These are phyloP conservation scores for Aurelia sp. DNA, from an alignment of 30 jellyfish, hydroid and myxozoan genomes.

Conservation along the genomic window DNA sequence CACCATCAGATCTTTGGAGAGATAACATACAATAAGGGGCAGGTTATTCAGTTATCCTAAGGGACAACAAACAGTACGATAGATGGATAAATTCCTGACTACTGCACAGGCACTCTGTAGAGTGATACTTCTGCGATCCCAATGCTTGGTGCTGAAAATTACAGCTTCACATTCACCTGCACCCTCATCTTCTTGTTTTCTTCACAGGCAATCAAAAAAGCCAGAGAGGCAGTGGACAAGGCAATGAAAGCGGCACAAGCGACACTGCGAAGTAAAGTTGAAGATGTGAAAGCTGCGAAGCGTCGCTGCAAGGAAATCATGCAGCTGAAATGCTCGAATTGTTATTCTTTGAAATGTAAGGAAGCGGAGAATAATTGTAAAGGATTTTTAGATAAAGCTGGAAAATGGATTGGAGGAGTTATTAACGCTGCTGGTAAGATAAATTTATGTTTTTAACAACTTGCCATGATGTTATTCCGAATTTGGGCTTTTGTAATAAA, in stretches of 20 bases:
- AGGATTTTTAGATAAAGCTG: constrained; percentile 97
- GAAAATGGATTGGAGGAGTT: constrained; percentile 99
- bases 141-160: too few species aligned
- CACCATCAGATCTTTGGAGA: too few species aligned
- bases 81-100: too few species aligned
- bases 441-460: neutral
- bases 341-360: constrained; percentile 90
- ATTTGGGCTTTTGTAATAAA: too few species aligned
- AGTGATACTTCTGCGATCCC: too few species aligned
- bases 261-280: constrained; percentile 87
- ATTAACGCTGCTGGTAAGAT: constrained; percentile 91
- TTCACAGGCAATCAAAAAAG: constrained; percentile 90
- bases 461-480: neutral
- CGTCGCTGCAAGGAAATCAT: constrained; percentile 90
- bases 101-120: too few species aligned
- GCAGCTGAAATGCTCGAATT: constrained; percentile 84
- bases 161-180: too few species aligned
- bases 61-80: too few species aligned
- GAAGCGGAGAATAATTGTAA: constrained; percentile 98
- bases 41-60: too few species aligned
- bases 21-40: too few species aligned
- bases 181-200: neutral
- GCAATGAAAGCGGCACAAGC: constrained; percentile 98
- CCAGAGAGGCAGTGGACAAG: constrained; percentile 90
- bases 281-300: constrained; percentile 92